A percentile compares a stretch with the other conserved stretches of the same genome.
phyloP scores from a whole-genome alignment of 2,888 invertebrate genomes.

The Drosophila prostipennis region DNA sequence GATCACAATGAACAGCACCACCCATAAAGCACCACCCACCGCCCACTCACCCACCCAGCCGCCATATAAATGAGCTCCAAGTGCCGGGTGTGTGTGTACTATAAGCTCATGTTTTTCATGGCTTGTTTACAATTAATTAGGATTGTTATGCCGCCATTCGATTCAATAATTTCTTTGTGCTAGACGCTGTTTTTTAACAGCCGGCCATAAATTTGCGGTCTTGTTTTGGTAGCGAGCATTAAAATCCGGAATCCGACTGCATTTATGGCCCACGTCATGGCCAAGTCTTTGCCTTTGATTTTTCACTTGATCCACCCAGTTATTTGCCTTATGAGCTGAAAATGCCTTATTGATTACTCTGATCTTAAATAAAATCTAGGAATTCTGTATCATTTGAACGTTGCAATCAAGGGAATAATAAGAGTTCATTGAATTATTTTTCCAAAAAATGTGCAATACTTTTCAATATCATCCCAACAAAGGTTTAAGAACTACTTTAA shows the following conservation, averaged over 20 bases:
- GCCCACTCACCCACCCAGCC: conserved; percentile 3
- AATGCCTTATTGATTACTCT: neutral
- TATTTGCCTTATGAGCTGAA: neutral
- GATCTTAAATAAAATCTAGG: too few relatives aligned
- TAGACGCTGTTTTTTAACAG: conserved; percentile 38
- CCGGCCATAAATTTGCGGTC: conserved; percentile 48
- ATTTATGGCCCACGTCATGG: conserved; percentile 26
- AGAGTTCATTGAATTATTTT: too few relatives aligned
- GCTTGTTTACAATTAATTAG: conserved; percentile 74
- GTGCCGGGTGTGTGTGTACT: conserved; percentile 18
- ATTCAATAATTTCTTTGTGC: conserved; percentile 60
- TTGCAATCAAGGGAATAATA: too few relatives aligned
- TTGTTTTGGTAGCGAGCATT: conserved; percentile 37
- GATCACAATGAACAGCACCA: conserved; percentile 33
- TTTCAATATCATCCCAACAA: too few relatives aligned
- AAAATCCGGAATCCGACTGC: conserved; percentile 28
- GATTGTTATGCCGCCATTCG: conserved; percentile 62
- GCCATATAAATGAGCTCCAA: conserved; percentile 44
- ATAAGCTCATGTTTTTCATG: conserved; percentile 51
- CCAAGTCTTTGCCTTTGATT: conserved; percentile 12
- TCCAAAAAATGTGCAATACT: too few relatives aligned
- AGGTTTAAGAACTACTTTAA: too few relatives aligned
- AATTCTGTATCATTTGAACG: too few relatives aligned
- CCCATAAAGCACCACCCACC: conserved; percentile 15
- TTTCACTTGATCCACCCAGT: neutral